Base-by-base conservation (phyloP, 2,113 vertebrate species). In the Leptocoma aspasia region DNA sequence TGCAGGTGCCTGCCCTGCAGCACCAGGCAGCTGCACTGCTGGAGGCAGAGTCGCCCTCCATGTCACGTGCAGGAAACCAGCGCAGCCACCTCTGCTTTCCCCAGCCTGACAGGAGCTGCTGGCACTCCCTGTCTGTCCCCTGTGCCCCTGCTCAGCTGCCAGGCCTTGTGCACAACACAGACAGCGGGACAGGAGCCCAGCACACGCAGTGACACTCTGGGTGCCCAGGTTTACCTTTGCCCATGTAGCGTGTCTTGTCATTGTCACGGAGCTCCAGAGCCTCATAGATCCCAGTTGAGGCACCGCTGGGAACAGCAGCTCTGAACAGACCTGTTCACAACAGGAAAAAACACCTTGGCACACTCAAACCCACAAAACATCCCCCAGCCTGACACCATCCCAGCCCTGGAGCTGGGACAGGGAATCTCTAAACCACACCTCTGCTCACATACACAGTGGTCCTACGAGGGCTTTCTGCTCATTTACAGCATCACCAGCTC, bases 221-320 rank as follows among this genome's bases (percentile, higher is more conserved):
- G 10, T 3, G 4, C 54, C 41, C 27, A 17, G 10, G 3, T 11
- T 97, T 94, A 99, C 99, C 99, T 98, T 99, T 99, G 42, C 99
- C 99, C 98, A 99, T 70, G 95, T 98, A 99, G 83, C 99, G 99
- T 0, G 99, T 99, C 96, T 99, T 99, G 96, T 99, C 99, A 98
- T 99, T 99, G 98, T 99, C 99, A 53, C 99, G 99, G 52, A 99
- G 99, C 93, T 99, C 99, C 76, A 99, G 98, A 72, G 99, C 99
- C 95, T 99, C 99, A 12, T 99, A 99, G 97, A 99, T 99, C 16
- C 99, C 99, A 28, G 99, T 99, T 33, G 99, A 99, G 61, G 99
- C 99, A 23, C 99, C 99, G 0, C 99, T 99, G 95, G 99, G 99
- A 78, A 99, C 99, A 42, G 99, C 99, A 30, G 99, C 99, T 98